Percentiles rank a stretch among this genome's conserved stretches.
Evolutionary conservation across 2,113 vertebrate species (phyloP).

Genomic region (Hippocampus guttulatus): DNA sequence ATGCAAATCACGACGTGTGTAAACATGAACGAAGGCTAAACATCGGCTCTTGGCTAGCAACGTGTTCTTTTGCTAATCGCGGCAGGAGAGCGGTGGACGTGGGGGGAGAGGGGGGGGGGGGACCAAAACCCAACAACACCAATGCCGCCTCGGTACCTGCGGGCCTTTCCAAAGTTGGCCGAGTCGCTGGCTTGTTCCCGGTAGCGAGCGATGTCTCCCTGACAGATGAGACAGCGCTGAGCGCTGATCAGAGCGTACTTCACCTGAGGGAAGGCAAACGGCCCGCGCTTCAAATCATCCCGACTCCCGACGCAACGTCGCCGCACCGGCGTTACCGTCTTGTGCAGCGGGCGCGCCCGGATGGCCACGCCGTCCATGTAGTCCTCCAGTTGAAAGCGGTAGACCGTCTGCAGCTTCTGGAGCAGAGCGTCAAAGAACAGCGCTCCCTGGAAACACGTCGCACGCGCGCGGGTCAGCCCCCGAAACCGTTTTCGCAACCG

Average conservation of each 20-base stretch:
- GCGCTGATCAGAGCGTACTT: conserved; percentile 98
- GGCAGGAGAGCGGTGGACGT: too few relatives aligned
- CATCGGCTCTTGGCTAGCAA: too few relatives aligned
- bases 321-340: conserved; percentile 73
- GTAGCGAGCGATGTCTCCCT: conserved; percentile 94
- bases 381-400: conserved; percentile 91
- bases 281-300: too few relatives aligned
- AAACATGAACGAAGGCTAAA: too few relatives aligned
- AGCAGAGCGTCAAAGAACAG: conserved; percentile 89
- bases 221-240: conserved; percentile 96
- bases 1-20: too few relatives aligned
- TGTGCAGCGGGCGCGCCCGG: conserved; percentile 86
- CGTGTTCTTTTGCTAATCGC: too few relatives aligned
- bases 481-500: too few relatives aligned
- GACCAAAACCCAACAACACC: too few relatives aligned
- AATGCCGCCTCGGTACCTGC: conserved; percentile 75
- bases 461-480: neutral
- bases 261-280: conserved; percentile 70
- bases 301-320: too few relatives aligned
- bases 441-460: conserved; percentile 77
- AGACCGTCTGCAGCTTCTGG: conserved; percentile 89
- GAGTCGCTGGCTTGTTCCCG: conserved; percentile 93
- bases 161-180: conserved; percentile 94
- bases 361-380: conserved; percentile 97
- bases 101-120: too few relatives aligned